Evolutionary conservation across 1,140 invertebrate species (phyloP).

Genomic region (Laodelphax striatellus): DNA sequence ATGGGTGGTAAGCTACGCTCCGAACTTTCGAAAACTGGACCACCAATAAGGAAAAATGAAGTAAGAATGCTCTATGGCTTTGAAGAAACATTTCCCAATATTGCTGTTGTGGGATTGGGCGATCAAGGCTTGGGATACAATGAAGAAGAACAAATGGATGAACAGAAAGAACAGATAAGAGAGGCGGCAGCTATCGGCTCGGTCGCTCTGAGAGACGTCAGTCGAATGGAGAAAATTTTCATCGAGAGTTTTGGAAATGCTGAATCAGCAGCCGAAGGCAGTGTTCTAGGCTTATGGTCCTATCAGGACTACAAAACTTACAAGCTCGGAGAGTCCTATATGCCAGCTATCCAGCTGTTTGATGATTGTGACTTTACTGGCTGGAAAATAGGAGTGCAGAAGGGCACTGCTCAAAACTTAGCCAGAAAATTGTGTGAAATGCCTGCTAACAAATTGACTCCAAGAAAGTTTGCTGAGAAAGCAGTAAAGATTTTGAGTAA

Average conservation of each 20-base stretch:
- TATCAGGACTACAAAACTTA: conserved; percentile 43
- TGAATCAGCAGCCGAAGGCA: conserved; percentile 63
- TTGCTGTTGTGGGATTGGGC: conserved; percentile 59
- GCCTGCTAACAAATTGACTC: conserved; percentile 50
- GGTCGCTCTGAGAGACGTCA: conserved; percentile 33
- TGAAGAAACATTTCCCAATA: conserved; percentile 42
- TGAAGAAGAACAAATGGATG: conserved; percentile 51
- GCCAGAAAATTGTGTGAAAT: conserved; percentile 46
- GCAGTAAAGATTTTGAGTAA: conserved; percentile 33
- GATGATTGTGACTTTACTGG: conserved; percentile 31
- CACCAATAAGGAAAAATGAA: conserved; percentile 39
- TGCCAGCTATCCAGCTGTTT: conserved; percentile 13
- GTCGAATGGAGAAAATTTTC: conserved; percentile 26
- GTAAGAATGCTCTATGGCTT: conserved; percentile 48
- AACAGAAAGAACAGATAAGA: conserved; percentile 55
- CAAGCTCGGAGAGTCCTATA: not conserved
- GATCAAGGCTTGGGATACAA: conserved; percentile 43
- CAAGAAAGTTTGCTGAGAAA: conserved; percentile 43
- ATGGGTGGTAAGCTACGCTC: conserved; percentile 1
- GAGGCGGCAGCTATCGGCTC: conserved; percentile 48
- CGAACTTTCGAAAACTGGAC: conserved; percentile 1
- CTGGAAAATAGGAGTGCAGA: conserved; percentile 40
- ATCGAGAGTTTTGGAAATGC: conserved; percentile 59
- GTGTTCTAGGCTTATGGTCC: conserved; percentile 43
- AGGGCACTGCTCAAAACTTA: conserved; percentile 49